These are phyloP conservation scores for Misgurnus mizolepis DNA, from an alignment of 2,113 vertebrate genomes.

Conservation along the genomic window DNA sequence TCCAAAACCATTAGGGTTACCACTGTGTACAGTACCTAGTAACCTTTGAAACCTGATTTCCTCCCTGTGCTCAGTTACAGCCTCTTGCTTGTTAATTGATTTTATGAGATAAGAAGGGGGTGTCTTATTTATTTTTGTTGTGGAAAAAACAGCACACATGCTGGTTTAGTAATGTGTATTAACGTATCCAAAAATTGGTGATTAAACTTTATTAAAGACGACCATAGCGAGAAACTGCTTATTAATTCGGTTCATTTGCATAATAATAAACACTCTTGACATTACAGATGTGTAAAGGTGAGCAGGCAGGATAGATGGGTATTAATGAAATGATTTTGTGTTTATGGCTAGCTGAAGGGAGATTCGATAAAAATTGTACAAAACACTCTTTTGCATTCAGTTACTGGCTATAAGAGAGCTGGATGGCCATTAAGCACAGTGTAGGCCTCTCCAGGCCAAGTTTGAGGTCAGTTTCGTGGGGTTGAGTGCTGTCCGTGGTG, in stretches of 20 bases:
- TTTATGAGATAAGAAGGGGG: slow-evolving; percentile 15
- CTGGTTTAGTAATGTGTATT: slow-evolving; percentile 23
- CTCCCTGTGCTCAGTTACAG: not conserved
- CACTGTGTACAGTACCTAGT: no score
- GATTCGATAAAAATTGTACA: not conserved
- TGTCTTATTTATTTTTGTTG: slow-evolving; percentile 12
- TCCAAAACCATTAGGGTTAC: no score
- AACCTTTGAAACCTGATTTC: not conserved
- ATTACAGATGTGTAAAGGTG: slow-evolving; percentile 24
- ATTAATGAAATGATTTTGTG: not conserved
- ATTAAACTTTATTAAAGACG: slow-evolving; percentile 14
- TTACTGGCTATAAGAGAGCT: not conserved
- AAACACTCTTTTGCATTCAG: not conserved
- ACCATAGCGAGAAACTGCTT: not conserved
- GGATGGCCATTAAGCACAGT: not conserved
- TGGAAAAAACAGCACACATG: not conserved
- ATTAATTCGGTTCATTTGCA: slow-evolving; percentile 16
- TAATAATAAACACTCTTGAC: slow-evolving; percentile 15
- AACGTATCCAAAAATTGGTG: slow-evolving; percentile 18
- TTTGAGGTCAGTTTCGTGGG: slow-evolving; percentile 5
- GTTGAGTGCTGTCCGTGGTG: not conserved
- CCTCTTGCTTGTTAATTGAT: slow-evolving; percentile 33
- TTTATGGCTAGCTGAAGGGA: not conserved
- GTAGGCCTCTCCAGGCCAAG: not conserved
- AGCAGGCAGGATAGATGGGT: not conserved